A percentile compares a stretch with the other conserved stretches of the same genome.
phyloP scores from a whole-genome alignment of 2,113 vertebrate genomes.

The Xenopus tropicalis region UCB_Xtro_10.0 CM004447.2:143897001-143897500 shows the following conservation, averaged over 20 bases:
- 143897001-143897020: no score
- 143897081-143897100: no score
- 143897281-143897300: conserved; percentile 11
- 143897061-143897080: background rate
- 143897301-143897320: conserved; percentile 2
- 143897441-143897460: background rate
- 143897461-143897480: background rate
- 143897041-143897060: no score
- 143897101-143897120: no score
- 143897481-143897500: background rate
- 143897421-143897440: background rate
- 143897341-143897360: conserved; percentile 10
- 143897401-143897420: conserved; percentile 17
- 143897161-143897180: background rate
- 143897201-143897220: background rate
- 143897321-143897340: conserved; percentile 14
- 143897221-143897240: conserved; percentile 1
- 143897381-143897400: conserved; percentile 9
- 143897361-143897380: conserved; percentile 12
- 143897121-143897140: no score
- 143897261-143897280: conserved; percentile 11
- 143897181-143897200: background rate
- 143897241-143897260: background rate
- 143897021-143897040: no score
- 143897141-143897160: background rate